Evolutionary conservation across 2,888 invertebrate genomes (phyloP).

Genomic region (Petrolisthes manimaculis): DNA sequence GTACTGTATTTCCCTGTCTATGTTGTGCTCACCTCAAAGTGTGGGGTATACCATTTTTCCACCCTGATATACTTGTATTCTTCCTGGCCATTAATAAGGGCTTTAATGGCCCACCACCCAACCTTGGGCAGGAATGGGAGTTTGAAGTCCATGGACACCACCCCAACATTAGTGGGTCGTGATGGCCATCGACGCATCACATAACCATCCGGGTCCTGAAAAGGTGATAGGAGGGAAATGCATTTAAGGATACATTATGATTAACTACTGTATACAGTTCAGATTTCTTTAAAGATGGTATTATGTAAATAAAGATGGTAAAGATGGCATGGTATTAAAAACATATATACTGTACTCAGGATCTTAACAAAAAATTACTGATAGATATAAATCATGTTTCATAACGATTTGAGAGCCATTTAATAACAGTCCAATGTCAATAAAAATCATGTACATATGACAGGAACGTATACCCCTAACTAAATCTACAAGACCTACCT

Average conservation of each 20-base stretch:
- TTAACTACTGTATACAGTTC: neutral
- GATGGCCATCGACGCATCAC: constrained; percentile 71
- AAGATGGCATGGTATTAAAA: too few relatives aligned
- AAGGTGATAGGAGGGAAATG: neutral
- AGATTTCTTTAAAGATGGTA: neutral
- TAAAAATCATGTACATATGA: too few relatives aligned
- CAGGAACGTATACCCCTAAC: too few relatives aligned
- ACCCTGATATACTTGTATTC: constrained; percentile 69
- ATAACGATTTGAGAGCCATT: too few relatives aligned
- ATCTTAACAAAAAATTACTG: too few relatives aligned
- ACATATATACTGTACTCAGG: too few relatives aligned
- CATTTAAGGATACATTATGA: neutral
- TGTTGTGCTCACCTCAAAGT: constrained; percentile 69
- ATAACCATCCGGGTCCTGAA: constrained; percentile 70
- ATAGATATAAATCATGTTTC: too few relatives aligned
- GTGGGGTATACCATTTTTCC: constrained; percentile 70
- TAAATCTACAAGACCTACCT: too few relatives aligned
- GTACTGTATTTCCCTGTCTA: neutral
- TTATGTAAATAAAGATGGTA: too few relatives aligned
- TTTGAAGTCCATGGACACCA: constrained; percentile 69
- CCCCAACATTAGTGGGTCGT: constrained; percentile 70
- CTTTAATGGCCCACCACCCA: constrained; percentile 70
- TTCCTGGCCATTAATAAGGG: constrained; percentile 69
- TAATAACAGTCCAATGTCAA: too few relatives aligned
- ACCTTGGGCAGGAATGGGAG: constrained; percentile 70